Evolutionary conservation across 2,888 invertebrate genomes (phyloP), one percentile per base, ranked within the genome.

Genomic region (Ornithoptera priamus): DNA sequence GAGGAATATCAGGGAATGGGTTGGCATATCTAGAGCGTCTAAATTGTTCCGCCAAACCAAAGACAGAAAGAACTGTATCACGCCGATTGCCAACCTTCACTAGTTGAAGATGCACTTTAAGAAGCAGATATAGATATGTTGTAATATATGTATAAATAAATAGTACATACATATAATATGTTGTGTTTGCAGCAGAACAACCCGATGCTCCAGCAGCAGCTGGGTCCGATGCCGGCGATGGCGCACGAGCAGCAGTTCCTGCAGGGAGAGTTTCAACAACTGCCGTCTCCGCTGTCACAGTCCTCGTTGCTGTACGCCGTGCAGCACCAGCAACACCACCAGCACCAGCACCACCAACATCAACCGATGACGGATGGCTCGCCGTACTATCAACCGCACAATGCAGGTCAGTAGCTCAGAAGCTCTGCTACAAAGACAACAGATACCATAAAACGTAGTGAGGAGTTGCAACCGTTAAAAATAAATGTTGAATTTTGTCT

Each of bases 311-410:
- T 66, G 64, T 76, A 80, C 70, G 80, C 81, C 77, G 83, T 78
- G 73, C 82, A 84, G 76, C 82, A 83, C 67, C 75, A 75, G 59
- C 72, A 70, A 63, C 69, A 72, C 70, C 73, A 74, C 69, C 72
- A 72, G 58, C 86, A 88, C 73, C 87, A 85, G 67, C 81, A 84
- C 36, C 81, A 81, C 58, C 75, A 75, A 71, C 78, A 78, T 71
- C 84, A 82, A 74, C 80, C 81, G 72, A 73, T 81, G 75, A 56
- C 73, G 68, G 85, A 84, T 74, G 79, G 80, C 15, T 80, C 81
- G 56, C 83, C 82, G 17, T 87, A 85, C 82, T 88, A 85, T 80
- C 87, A 86, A 74, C 83, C 82, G 8, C 77, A 75, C 56, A 76
- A 75, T 42, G 73, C 72, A n/a, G 72, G 74, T 73, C 30, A 65